phyloP scores from a whole-genome alignment of 2,113 vertebrate genomes.

The Grammomys surdaster region DNA sequence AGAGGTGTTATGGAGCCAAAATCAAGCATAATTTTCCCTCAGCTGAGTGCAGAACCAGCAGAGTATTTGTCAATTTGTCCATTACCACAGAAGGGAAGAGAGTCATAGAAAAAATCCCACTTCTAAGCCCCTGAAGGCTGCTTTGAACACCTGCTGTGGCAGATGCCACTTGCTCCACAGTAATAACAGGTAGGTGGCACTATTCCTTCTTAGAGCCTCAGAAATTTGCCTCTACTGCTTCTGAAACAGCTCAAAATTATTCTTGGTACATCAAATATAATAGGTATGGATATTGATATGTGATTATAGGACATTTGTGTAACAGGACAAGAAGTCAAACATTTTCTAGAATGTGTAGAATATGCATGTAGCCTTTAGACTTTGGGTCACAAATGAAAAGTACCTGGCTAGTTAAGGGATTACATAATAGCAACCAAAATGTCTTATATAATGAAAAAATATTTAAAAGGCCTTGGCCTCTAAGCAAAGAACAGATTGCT shows the following conservation, averaged over 20 bases:
- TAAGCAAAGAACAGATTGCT: background rate
- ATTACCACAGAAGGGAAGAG: slow-evolving; percentile 26
- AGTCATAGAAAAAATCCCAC: slow-evolving; percentile 61
- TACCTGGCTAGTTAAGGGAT: slow-evolving; percentile 53
- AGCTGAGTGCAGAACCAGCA: slow-evolving; percentile 44
- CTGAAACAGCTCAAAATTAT: slow-evolving; percentile 44
- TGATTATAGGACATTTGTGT: slow-evolving; percentile 53
- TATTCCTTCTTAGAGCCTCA: slow-evolving; percentile 56
- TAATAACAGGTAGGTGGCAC: slow-evolving; percentile 46
- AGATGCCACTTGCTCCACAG: slow-evolving; percentile 7
- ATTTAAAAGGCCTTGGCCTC: slow-evolving; percentile 43
- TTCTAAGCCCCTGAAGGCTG: slow-evolving; percentile 35
- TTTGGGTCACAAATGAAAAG: slow-evolving; percentile 61
- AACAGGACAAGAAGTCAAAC: slow-evolving; percentile 57
- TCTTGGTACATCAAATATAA: slow-evolving; percentile 63
- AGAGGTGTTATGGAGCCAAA: slow-evolving; percentile 58
- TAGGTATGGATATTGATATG: slow-evolving; percentile 15
- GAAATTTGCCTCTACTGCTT: slow-evolving; percentile 41
- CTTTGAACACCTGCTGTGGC: slow-evolving; percentile 59
- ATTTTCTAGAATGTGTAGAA: slow-evolving; percentile 57
- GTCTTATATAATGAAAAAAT: slow-evolving; percentile 50
- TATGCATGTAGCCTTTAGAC: slow-evolving; percentile 13
- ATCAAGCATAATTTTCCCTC: slow-evolving; percentile 53
- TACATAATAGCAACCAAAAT: slow-evolving; percentile 52
- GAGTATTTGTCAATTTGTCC: slow-evolving; percentile 25